Percentiles rank a stretch among this genome's conserved stretches.
Evolutionary conservation across 1,140 invertebrate species (phyloP).

Genomic region (Drosophila serrata): DNA sequence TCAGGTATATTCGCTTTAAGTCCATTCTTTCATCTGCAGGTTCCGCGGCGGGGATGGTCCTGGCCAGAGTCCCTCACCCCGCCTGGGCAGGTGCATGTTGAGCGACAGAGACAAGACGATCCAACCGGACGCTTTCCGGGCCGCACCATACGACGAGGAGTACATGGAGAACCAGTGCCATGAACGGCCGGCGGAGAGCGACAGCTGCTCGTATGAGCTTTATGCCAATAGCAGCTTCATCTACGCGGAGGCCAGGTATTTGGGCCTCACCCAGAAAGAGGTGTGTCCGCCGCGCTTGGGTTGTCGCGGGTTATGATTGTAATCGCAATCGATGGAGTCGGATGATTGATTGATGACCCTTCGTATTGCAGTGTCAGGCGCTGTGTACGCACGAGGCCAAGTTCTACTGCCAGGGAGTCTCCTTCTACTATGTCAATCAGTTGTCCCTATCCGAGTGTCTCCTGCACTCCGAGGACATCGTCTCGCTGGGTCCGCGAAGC

Average conservation of each 20-base stretch:
- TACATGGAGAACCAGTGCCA: conserved; percentile 89
- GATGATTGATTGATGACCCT: conserved; percentile 72
- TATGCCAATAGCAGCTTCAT: conserved; percentile 84
- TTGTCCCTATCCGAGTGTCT: conserved; percentile 79
- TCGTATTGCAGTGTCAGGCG: conserved; percentile 73
- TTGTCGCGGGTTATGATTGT: conserved; percentile 65
- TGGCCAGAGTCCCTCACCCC: conserved; percentile 36
- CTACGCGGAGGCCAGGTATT: conserved; percentile 81
- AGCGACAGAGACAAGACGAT: conserved; percentile 88
- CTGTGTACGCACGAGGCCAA: conserved; percentile 74
- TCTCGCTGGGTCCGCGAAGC: conserved; percentile 86
- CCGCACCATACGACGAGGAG: conserved; percentile 88
- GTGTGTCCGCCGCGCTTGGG: conserved; percentile 65
- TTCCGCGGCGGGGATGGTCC: conserved; percentile 47
- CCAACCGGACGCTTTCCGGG: conserved; percentile 88
- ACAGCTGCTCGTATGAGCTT: conserved; percentile 81
- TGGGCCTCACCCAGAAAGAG: conserved; percentile 84
- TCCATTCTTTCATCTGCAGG: conserved; percentile 11
- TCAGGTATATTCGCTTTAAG: neutral
- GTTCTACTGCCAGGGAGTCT: conserved; percentile 83
- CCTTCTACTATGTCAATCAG: conserved; percentile 68
- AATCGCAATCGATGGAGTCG: conserved; percentile 57
- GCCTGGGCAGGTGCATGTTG: conserved; percentile 87
- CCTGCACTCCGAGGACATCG: conserved; percentile 86
- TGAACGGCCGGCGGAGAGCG: conserved; percentile 70